phyloP scores from a whole-genome alignment of 2,797 vertebrate genomes.

The Calcarius lapponicus region DNA sequence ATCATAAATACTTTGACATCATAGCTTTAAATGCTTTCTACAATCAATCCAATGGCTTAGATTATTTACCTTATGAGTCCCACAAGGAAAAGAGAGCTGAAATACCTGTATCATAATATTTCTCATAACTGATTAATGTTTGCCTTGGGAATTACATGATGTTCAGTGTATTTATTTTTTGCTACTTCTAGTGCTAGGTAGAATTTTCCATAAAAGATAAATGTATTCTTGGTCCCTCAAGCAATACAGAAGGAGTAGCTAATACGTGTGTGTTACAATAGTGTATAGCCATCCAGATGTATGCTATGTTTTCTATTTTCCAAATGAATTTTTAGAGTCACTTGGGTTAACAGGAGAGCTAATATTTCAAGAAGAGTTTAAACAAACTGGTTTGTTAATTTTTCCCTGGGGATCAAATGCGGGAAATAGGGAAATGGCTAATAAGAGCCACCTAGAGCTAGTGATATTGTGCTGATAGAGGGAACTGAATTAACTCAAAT shows the following conservation, averaged over 20 bases:
- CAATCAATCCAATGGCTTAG: slow-evolving; percentile 69
- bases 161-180: slow-evolving; percentile 72
- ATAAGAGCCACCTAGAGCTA: slow-evolving; percentile 39
- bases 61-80: slow-evolving; percentile 67
- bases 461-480: slow-evolving; percentile 43
- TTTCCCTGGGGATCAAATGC: not conserved
- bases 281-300: not conserved
- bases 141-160: slow-evolving; percentile 71
- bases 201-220: slow-evolving; percentile 65
- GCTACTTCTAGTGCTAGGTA: slow-evolving; percentile 54
- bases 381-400: slow-evolving; percentile 53
- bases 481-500: slow-evolving; percentile 37
- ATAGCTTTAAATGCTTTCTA: slow-evolving; percentile 65
- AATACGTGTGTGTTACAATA: not conserved
- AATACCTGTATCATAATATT: slow-evolving; percentile 70
- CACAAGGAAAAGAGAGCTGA: slow-evolving; percentile 58
- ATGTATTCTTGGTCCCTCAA: slow-evolving; percentile 62
- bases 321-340: slow-evolving; percentile 44
- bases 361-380: slow-evolving; percentile 61
- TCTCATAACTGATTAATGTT: slow-evolving; percentile 72
- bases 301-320: slow-evolving; percentile 19
- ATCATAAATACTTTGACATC: slow-evolving; percentile 69
- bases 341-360: slow-evolving; percentile 46
- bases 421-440: slow-evolving; percentile 40
- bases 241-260: slow-evolving; percentile 34